Evolutionary conservation across 2,888 invertebrate genomes (phyloP), one percentile per base, ranked within the genome.

Genomic region (Xestia c-nigrum): DNA sequence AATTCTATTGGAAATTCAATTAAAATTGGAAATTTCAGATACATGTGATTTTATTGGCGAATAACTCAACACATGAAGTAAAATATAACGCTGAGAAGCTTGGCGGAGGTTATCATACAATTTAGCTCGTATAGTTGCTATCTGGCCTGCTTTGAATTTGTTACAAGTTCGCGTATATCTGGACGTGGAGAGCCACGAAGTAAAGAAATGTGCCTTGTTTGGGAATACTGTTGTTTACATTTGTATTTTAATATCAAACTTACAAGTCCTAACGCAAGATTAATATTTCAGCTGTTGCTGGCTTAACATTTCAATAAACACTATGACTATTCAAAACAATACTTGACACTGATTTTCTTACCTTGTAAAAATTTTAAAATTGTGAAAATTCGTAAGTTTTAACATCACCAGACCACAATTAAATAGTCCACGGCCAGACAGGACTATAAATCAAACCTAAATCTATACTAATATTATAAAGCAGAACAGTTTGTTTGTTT

Each of bases 101-200:
- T 55, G 78, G 63, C 70, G 67, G 57, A 85, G 89, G 89, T 87
- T 90, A 90, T 92, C 90, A 86, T 84, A 85, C 84, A 88, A 89
- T 90, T 92, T 91, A 87, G 89, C 89, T 80, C 75, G 87, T 88
- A 88, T 89, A 88, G 86, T 87, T 82, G 81, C 86, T 91, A 91
- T 91, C 90, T 90, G 84, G 86, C 84, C 85, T 86, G 86, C 82
- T 87, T 86, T 82, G 87, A 87, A 90, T 89, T 88, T 90, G 89
- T 91, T 92, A 89, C 90, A 92, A 91, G 91, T 93, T 92, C 91
- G 90, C 88, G 88, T 84, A 74, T 79, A 84, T 87, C 80, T 84
- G 77, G 46, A 21, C 19, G 38, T 55, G 1, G 10, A 1, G 79
- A 88, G 40, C 24, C 16, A 65, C 0, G 84, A 64, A 57, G 16